Conservation (phyloP, 2,113 vertebrate genomes). For the Formicarius rufipectus region DNA sequence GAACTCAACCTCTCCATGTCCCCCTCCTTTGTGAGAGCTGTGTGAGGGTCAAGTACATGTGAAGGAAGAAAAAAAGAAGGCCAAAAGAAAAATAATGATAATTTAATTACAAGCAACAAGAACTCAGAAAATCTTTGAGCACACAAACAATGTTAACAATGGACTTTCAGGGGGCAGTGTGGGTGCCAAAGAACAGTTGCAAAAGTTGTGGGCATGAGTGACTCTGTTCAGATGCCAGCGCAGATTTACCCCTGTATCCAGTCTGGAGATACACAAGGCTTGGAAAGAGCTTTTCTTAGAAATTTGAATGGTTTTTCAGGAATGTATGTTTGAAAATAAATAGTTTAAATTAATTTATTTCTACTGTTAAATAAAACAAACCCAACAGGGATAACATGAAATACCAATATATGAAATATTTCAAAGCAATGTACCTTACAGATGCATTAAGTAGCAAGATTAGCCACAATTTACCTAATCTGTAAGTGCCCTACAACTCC, state of each 20-base stretch:
- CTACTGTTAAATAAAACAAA: neutral
- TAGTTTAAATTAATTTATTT: neutral
- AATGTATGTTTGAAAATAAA: neutral
- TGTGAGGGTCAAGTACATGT: slow-evolving; percentile 39
- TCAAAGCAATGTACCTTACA: neutral
- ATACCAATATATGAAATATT: neutral
- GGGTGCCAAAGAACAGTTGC: neutral
- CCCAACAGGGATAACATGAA: neutral
- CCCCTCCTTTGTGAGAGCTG: slow-evolving; percentile 65
- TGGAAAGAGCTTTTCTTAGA: neutral
- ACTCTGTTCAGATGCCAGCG: slow-evolving; percentile 62
- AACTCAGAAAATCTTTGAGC: neutral
- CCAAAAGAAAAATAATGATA: slow-evolving; percentile 40
- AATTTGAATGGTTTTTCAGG: neutral
- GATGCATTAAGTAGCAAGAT: neutral
- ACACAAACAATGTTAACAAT: neutral
- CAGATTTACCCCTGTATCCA: neutral
- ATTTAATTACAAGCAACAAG: slow-evolving; percentile 51
- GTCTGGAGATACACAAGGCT: neutral
- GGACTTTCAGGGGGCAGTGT: neutral
- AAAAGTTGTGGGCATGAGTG: neutral
- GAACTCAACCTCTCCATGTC: slow-evolving; percentile 54
- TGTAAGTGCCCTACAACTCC: neutral
- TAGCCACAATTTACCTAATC: neutral
- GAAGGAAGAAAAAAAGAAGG: slow-evolving; percentile 27